Conservation (phyloP, 2,113 vertebrate species). For the Rhea americana region DNA sequence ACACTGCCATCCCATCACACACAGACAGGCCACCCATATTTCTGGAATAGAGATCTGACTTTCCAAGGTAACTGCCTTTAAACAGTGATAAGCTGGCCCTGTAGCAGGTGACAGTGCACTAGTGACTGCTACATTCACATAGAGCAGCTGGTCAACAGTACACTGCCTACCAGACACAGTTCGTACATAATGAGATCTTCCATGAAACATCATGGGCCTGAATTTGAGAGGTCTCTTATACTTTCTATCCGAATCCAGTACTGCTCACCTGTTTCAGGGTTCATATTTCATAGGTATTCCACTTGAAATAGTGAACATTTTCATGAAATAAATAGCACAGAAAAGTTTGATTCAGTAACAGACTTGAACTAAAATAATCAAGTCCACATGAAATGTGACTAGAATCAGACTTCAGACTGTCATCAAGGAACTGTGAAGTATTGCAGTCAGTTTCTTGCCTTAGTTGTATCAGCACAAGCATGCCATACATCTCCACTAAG, state of each 20-base stretch:
- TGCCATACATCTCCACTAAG: neutral
- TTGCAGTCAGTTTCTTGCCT: neutral
- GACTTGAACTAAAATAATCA: neutral
- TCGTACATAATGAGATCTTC: neutral
- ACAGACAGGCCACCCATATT: neutral
- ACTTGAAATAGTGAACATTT: neutral
- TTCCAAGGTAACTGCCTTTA: neutral
- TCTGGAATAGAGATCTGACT: neutral
- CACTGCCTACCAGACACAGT: slow-evolving; percentile 76
- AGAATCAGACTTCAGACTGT: neutral
- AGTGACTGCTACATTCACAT: slow-evolving; percentile 50
- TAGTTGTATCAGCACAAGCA: accelerated
- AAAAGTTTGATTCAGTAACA: neutral
- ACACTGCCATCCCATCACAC: slow-evolving; percentile 88
- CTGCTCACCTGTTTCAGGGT: neutral
- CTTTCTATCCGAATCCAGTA: neutral
- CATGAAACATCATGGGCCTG: neutral
- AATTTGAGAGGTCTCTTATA: neutral
- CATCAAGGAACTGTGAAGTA: neutral
- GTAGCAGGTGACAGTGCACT: slow-evolving; percentile 69
- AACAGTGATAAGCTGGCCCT: neutral
- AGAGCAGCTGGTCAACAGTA: slow-evolving; percentile 73
- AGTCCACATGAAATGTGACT: accelerated
- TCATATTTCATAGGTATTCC: neutral
- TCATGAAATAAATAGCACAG: neutral